Percentiles rank a stretch among this genome's conserved stretches.
These are phyloP conservation scores for Psittacula cyanocephala DNA, from an alignment of 2,113 vertebrate species.

Conservation along the genomic window DNA sequence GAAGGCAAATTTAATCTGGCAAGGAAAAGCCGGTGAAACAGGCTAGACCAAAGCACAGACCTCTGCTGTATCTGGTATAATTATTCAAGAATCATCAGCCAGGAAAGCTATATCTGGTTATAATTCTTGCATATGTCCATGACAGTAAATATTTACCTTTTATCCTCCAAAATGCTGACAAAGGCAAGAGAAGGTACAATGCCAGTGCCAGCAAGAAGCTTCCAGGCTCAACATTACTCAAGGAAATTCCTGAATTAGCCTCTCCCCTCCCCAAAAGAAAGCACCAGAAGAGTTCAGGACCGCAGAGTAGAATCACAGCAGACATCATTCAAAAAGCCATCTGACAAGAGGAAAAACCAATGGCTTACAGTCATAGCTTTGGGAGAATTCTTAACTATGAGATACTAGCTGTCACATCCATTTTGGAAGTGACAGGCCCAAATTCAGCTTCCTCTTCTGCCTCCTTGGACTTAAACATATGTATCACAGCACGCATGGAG, in stretches of 20 bases:
- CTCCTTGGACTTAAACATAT: not conserved
- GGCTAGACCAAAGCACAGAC: not conserved
- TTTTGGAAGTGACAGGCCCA: not conserved
- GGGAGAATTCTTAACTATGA: not conserved
- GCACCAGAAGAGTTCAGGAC: not conserved
- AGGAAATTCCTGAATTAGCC: not conserved
- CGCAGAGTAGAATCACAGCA: not conserved
- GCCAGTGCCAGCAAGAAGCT: not conserved
- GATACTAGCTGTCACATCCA: not conserved
- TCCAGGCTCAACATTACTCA: not conserved
- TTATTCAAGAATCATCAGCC: slow-evolving; percentile 50
- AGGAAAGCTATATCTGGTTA: not conserved
- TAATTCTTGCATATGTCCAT: slow-evolving; percentile 21
- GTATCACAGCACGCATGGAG: not conserved
- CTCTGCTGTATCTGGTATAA: not conserved
- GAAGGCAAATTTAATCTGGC: slow-evolving; percentile 7
- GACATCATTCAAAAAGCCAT: not conserved
- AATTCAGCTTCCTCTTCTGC: not conserved
- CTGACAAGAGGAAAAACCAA: not conserved
- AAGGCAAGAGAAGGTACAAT: not conserved
- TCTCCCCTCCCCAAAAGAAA: not conserved
- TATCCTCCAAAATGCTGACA: not conserved
- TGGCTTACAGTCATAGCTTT: not conserved
- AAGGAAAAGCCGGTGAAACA: not conserved
- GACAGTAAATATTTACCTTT: not conserved